Base-by-base conservation (phyloP, 1,140 invertebrate species). In the Drosophila bocki region DNA sequence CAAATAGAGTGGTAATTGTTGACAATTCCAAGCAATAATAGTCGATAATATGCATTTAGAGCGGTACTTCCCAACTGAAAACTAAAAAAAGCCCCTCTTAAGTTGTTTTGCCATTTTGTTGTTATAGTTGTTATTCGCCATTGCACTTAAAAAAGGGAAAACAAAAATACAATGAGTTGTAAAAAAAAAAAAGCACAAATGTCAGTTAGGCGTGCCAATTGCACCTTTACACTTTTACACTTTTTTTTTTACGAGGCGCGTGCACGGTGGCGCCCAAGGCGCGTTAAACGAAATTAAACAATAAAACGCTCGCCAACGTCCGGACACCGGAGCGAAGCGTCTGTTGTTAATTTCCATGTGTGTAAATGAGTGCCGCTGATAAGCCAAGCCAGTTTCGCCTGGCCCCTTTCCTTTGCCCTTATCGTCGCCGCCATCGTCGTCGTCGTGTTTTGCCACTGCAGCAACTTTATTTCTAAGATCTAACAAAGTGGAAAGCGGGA, bases 221-320 rank as follows among this genome's bases (percentile, higher is more conserved):
- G 60, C 79, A 87, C 62, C 60, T 82, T 69, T 81, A 71, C 57
- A 67, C 60, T 47, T 78, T 82, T 76, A n/a, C 33, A 70, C 42
- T 54, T 62, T 50, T 72, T 72, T 72, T 63, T 68, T 77, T 67
- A 86, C 71, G 83, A 80, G 74, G 79, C 83, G 70, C 79, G 75
- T 79, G 83, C 76, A 80, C 76, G 57, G 76, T 87, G 83, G 83
- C 83, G 83, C 83, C 83, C 65, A 51, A 54, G 60, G 79, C 63
- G 65, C 80, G 65, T 78, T 82, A 64, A 87, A 77, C 76, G 48
- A 87, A 87, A 87, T 80, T 74, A 82, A 87, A 82, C 71, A 87
- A 87, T 70, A 63, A 80, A 69, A 69, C 59, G 65, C 56, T 78
- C 48, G 59, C 65, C 35, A 62, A 60, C 45, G 75, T 53, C 60